Base-by-base conservation (phyloP, 2,888 invertebrate genomes). In the Tetranychus piercei region DNA sequence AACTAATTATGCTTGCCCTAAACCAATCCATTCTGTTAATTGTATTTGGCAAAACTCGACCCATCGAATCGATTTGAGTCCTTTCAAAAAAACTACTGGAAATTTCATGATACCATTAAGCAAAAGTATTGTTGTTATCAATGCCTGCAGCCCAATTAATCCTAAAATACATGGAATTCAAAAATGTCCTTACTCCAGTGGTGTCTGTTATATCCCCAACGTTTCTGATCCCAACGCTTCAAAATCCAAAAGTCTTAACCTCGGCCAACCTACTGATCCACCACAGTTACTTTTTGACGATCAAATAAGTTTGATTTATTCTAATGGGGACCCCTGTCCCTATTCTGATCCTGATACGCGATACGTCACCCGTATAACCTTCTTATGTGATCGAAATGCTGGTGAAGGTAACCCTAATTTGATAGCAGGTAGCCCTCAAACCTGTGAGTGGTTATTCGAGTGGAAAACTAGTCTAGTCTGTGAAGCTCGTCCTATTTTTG, bases 381-480 rank as follows among this genome's bases (percentile, higher is more conserved):
- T 69, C 8, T 23, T 11, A 6, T 69, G 69, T 69, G 69, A 69
- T 69, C 69, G 69, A 20, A 15, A 69, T 22, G 69, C 20, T 23
- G 69, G 34, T 20, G 22, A 23, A 11, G 69, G 69, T 69, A 6
- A 5, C 22, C 69, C 69, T 22, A 23, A 11, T 69, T 23, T 69
- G 11, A 20, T 11, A 11, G 15, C 22, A 22, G 34, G 20, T 23
- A 22, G 22, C 20, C 55, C 15, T 9, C 20, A 69, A 69, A 69
- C 1, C 34, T 69, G 69, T 69, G 22, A 20, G 1, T 69, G 20
- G 9, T 11, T 23, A 23, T 69, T 69, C 8, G 22, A 23, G 11
- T 69, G 69, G 69, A 69, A 69, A 23, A 69, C 69, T 20, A 23
- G 20, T 23, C 34, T 69, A 23, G 69, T 69, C 22, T 69, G 69